Percentiles rank a stretch among this genome's conserved stretches.
Conservation (phyloP, 2,113 vertebrate genomes). For the Sander vitreus region DNA sequence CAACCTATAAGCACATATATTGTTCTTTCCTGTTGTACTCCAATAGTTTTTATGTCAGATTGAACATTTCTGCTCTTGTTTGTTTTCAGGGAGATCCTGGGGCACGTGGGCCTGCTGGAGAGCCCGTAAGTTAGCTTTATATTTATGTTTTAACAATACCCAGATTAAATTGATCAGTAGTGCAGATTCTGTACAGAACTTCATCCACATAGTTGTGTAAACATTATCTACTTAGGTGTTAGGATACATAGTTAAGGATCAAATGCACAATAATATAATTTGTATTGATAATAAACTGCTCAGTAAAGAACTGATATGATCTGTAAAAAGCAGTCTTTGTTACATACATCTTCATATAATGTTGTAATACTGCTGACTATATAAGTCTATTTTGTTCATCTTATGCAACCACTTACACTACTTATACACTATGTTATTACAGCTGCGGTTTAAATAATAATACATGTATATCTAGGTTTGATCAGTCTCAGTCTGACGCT, state of each 20-base stretch:
- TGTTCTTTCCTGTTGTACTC: neutral
- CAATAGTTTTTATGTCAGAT: neutral
- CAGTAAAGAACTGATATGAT: neutral
- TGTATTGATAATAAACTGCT: neutral
- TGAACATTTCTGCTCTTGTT: neutral
- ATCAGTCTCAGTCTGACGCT: conserved; percentile 1
- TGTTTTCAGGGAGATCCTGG: conserved; percentile 90
- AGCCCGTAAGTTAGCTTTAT: conserved; percentile 86
- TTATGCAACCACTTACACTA: neutral
- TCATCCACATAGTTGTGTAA: neutral
- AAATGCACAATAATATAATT: neutral
- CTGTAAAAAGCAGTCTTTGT: neutral
- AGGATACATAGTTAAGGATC: neutral
- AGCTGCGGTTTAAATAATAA: neutral
- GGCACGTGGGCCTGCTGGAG: conserved; percentile 86
- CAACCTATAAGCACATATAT: too few species aligned
- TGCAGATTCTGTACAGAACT: neutral
- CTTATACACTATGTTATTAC: neutral
- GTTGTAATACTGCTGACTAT: too few species aligned
- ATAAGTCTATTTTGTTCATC: neutral
- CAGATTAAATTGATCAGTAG: neutral
- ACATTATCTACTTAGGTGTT: neutral
- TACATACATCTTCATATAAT: neutral
- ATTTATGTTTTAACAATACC: neutral
- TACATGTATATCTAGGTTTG: neutral